A percentile compares a stretch with the other conserved stretches of the same genome.
Evolutionary conservation across 2,113 vertebrate species (phyloP).

Genomic region (Athene noctua): DNA sequence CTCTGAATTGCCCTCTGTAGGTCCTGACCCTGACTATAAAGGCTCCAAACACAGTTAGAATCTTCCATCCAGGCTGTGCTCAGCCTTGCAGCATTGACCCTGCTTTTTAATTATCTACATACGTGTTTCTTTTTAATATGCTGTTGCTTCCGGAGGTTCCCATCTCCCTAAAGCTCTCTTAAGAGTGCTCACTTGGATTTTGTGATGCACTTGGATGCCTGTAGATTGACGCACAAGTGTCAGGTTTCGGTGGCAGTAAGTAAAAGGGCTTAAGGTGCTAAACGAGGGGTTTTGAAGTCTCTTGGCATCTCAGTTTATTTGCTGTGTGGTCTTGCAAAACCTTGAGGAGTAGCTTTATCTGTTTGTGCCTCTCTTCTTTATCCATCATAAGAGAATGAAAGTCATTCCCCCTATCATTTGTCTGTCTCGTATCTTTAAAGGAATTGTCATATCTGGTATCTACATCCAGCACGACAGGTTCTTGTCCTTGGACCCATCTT

Average conservation of each 20-base stretch:
- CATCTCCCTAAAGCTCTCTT: neutral
- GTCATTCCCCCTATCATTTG: neutral
- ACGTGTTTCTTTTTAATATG: neutral
- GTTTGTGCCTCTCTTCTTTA: neutral
- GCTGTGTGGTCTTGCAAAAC: neutral
- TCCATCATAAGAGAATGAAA: neutral
- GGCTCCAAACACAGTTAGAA: fast-evolving
- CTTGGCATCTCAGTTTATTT: neutral
- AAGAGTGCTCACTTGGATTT: neutral
- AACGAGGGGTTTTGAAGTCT: neutral
- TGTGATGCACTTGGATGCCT: neutral
- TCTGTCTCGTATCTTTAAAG: neutral
- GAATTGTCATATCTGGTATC: neutral
- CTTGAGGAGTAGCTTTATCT: neutral
- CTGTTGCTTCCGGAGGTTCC: neutral
- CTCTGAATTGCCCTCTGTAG: neutral
- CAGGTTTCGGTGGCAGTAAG: neutral
- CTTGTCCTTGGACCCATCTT: slow-evolving; percentile 13
- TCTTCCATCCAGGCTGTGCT: neutral
- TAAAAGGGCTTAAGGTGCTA: neutral
- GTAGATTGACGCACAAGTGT: neutral
- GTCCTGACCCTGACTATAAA: neutral
- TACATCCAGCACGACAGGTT: neutral
- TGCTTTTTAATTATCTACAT: neutral
- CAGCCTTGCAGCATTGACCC: neutral